Percentiles rank a stretch among this genome's conserved stretches.
These are phyloP conservation scores for Plebejus argus DNA, from an alignment of 2,888 invertebrate genomes.

Conservation along the genomic window DNA sequence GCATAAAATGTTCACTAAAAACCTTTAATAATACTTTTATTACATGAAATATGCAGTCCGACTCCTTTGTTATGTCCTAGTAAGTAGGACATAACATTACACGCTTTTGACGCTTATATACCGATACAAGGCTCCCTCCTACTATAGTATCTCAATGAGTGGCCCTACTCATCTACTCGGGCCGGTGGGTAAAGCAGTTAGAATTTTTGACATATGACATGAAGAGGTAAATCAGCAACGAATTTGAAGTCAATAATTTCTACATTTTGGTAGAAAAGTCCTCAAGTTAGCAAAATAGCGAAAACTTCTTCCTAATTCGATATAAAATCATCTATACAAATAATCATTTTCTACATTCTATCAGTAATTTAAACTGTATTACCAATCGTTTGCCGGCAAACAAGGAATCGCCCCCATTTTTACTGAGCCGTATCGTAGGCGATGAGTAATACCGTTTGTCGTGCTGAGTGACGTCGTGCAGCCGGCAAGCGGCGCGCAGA, in stretches of 20 bases:
- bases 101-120: too few species aligned
- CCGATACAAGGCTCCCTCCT: too few species aligned
- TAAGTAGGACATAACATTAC: too few species aligned
- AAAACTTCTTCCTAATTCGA: background rate
- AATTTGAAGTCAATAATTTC: conserved; percentile 61
- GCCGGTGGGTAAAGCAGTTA: conserved; percentile 62
- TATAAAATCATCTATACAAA: background rate
- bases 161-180: too few species aligned
- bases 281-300: conserved; percentile 4
- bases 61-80: too few species aligned
- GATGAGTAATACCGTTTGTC: conserved; percentile 76
- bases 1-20: too few species aligned
- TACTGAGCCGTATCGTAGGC: conserved; percentile 52
- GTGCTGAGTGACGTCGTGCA: conserved; percentile 73
- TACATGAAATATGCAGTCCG: too few species aligned
- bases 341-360: conserved; percentile 25
- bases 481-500: conserved; percentile 50
- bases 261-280: conserved; percentile 39
- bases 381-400: conserved; percentile 45
- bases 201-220: conserved; percentile 40
- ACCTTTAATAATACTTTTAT: too few species aligned
- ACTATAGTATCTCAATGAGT: too few species aligned
- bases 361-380: background rate
- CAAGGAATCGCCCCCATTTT: conserved; percentile 48
- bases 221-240: conserved; percentile 37